Base-by-base conservation (phyloP, 2,888 invertebrate genomes). In the Oligia latruncula region DNA sequence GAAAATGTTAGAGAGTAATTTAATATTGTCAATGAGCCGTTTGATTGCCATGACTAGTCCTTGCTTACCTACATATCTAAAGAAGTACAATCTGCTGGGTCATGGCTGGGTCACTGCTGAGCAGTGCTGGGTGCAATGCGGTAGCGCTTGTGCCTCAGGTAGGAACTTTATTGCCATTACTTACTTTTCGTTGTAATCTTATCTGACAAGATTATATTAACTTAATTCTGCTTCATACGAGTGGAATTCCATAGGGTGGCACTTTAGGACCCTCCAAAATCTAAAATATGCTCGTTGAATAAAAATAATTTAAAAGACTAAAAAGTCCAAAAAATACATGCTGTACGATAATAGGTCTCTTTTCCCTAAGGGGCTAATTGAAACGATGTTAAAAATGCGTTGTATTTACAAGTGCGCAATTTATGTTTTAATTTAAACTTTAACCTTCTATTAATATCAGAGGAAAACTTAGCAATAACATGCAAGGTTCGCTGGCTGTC, bases 141-240 rank as follows among this genome's bases (percentile, higher is more conserved):
- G 17, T 11, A 35, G 23, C 35, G 35, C 35, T 35, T 35, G 46
- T 58, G 74, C 23, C 23, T 75, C 23, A 29, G 17, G 3, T 35
- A 58, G 15, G 35, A 35, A 58, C 17, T 74, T 60, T 72, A 75
- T 46, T 71, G 58, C 23, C 72, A 46, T 75, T 23, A 4, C 20
- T 75, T 23, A 4, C 20, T 46, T 72, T 58, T 72, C 29, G 23
- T 43, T 49, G 13, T 55, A 52, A n/a, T 74, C 40, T 52, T 29
- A 68, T 71, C 55, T 58, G 29, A 9, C 23, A 46, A 58, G 58
- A 58, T 58, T 23, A 15, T 23, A 23, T 55, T 29, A 71, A 46
- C 23, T 75, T 70, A 68, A 20, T 55, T 68, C 15, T 43, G 4
- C 5, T 55, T 23, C n/a, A 13, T 43, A n/a, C n/a, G 29, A 23